A percentile compares a stretch with the other conserved stretches of the same genome.
phyloP scores from a whole-genome alignment of 2,888 invertebrate genomes.

The Julus scanicus region DNA sequence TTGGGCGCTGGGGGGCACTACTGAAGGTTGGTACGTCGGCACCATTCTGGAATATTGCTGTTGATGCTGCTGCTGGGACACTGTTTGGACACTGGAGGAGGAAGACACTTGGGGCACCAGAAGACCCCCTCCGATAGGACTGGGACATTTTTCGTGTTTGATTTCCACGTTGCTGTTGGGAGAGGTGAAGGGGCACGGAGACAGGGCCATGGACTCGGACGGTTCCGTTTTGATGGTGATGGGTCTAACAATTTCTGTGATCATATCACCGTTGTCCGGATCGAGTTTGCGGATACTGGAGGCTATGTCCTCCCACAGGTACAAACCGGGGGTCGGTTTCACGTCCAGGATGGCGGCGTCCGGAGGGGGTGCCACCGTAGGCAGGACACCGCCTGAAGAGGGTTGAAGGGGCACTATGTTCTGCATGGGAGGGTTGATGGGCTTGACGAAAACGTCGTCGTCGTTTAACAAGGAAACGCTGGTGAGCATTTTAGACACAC shows the following conservation, averaged over 20 bases:
- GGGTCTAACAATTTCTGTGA: conserved; percentile 63
- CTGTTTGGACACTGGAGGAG: background rate
- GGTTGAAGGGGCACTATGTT: conserved; percentile 51
- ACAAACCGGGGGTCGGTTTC: conserved; percentile 57
- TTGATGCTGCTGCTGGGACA: conserved; percentile 59
- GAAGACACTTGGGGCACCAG: conserved; percentile 58
- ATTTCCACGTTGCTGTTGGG: background rate
- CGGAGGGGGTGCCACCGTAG: conserved; percentile 48
- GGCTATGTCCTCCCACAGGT: conserved; percentile 91
- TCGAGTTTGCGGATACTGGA: conserved; percentile 90
- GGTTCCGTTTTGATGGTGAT: conserved; percentile 56
- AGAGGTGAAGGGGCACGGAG: conserved; percentile 58
- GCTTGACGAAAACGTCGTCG: conserved; percentile 86
- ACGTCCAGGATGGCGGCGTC: background rate
- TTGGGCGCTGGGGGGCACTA: conserved; percentile 62
- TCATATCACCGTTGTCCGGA: conserved; percentile 88
- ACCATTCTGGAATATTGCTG: conserved; percentile 20
- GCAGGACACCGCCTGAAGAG: conserved; percentile 66
- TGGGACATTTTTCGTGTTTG: conserved; percentile 48
- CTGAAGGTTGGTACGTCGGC: conserved; percentile 63
- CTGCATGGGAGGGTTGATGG: conserved; percentile 54
- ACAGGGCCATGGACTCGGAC: conserved; percentile 46
- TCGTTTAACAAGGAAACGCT: conserved; percentile 65
- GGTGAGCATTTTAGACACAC: conserved; percentile 44
- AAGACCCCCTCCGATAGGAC: conserved; percentile 63